Evolutionary conservation across 2,113 vertebrate genomes (phyloP).

Genomic region (Suncus etruscus): DNA sequence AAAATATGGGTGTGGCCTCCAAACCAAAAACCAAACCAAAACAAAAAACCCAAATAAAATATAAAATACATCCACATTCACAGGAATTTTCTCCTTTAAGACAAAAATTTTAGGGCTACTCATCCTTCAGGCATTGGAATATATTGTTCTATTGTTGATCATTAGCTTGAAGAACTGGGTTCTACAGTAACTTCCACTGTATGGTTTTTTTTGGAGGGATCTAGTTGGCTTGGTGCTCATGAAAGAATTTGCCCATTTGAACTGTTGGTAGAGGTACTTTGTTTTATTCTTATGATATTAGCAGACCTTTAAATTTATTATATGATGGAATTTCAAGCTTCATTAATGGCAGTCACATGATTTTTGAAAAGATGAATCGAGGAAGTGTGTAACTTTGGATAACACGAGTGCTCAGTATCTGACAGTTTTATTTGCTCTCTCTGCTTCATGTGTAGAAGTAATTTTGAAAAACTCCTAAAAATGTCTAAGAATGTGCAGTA

Average conservation of each 20-base stretch:
- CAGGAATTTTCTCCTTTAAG: background rate
- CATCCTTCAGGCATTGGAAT: background rate
- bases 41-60: background rate
- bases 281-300: background rate
- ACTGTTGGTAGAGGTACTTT: background rate
- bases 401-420: background rate
- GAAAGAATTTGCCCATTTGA: background rate
- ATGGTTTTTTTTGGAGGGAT: no score
- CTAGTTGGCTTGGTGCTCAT: background rate
- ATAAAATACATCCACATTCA: background rate
- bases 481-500: background rate
- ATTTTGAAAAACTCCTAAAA: slow-evolving; percentile 25
- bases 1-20: no score
- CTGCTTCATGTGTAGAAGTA: background rate
- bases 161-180: background rate
- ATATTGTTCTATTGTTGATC: background rate
- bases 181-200: fast-evolving
- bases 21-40: no score
- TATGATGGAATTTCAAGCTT: background rate
- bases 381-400: slow-evolving; percentile 3
- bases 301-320: background rate
- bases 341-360: background rate
- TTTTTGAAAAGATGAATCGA: slow-evolving; percentile 26
- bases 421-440: background rate
- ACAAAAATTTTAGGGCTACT: background rate